These are phyloP conservation scores for Molossus molossus DNA, from an alignment of 2,797 vertebrate genomes.

Conservation along the genomic window DNA sequence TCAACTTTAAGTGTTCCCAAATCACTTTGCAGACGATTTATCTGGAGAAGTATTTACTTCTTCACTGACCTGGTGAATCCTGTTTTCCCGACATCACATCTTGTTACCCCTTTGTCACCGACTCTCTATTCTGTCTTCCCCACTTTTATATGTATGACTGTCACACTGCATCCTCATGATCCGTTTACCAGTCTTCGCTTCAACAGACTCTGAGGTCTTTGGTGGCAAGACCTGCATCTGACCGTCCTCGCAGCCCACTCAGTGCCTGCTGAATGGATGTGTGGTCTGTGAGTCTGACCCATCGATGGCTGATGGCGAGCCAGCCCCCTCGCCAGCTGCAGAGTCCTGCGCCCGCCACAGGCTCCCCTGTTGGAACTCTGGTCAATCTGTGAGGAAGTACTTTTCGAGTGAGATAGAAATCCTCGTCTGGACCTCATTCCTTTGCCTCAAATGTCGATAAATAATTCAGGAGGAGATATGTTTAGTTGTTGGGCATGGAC, in stretches of 20 bases:
- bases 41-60: not conserved
- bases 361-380: constrained; percentile 2
- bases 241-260: not conserved
- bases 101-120: not conserved
- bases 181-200: not conserved
- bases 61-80: not conserved
- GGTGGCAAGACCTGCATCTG: not conserved
- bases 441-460: constrained; percentile 40
- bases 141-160: not conserved
- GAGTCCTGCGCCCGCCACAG: not conserved
- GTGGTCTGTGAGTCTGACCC: not conserved
- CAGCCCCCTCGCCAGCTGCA: not conserved
- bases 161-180: not conserved
- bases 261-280: not conserved
- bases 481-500: not conserved
- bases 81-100: not conserved
- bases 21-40: not conserved
- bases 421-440: constrained; percentile 18
- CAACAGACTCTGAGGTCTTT: not conserved
- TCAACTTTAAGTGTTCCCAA: not conserved
- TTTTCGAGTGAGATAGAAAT: constrained; percentile 52
- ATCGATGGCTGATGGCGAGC: not conserved
- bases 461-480: constrained; percentile 50
- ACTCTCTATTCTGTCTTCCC: not conserved
- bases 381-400: not conserved